Evolutionary conservation across 2,888 invertebrate species (phyloP).

Genomic region (Ethmia dodecea): DNA sequence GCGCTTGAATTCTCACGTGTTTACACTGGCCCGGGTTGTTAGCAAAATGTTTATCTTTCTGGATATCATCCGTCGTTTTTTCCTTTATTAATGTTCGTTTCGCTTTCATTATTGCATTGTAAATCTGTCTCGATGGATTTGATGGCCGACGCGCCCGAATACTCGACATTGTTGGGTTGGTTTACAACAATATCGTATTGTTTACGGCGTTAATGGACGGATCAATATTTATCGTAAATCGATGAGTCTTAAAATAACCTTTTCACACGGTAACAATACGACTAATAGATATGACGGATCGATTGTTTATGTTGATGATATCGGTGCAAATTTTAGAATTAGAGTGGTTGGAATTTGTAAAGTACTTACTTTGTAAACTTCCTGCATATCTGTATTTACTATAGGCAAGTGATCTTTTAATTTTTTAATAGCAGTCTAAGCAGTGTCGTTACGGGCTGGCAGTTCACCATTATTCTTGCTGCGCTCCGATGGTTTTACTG

Average conservation of each 20-base stretch:
- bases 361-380: too few relatives aligned
- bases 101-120: conserved; percentile 43
- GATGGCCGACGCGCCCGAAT: conserved; percentile 17
- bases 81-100: conserved; percentile 46
- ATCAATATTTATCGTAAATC: not conserved
- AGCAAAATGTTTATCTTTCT: conserved; percentile 56
- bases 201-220: conserved; percentile 2
- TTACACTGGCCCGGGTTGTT: conserved; percentile 40
- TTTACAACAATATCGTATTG: conserved; percentile 4
- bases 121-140: conserved; percentile 42
- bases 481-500: conserved; percentile 59
- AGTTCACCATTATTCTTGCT: conserved; percentile 51
- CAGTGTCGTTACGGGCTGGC: conserved; percentile 53
- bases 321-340: too few relatives aligned
- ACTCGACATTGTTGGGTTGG: conserved; percentile 7
- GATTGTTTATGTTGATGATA: too few relatives aligned
- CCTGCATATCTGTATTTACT: conserved; percentile 8
- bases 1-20: conserved; percentile 38
- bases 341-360: too few relatives aligned
- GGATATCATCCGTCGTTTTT: conserved; percentile 49
- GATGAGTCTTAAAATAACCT: not conserved
- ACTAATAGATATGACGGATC: too few relatives aligned
- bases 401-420: conserved; percentile 31
- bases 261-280: too few relatives aligned
- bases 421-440: conserved; percentile 37